Evolutionary conservation across 2,888 invertebrate species (phyloP), one percentile per base, ranked within the genome.

Genomic region (Urechis unicinctus): DNA sequence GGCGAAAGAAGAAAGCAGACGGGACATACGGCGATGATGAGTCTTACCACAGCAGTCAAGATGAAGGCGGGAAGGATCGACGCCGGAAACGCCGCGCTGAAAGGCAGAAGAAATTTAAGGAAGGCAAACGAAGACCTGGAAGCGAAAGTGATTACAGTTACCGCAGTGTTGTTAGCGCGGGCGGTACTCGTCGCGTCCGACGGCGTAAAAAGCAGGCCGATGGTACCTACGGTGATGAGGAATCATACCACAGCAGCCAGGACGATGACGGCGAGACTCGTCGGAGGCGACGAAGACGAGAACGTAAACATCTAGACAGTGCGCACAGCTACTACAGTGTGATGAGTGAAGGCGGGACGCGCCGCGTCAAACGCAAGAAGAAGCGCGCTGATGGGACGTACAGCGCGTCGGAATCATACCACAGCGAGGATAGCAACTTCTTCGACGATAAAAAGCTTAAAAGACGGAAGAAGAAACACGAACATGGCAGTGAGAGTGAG

Each of bases 81-180:
- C 56, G 63, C 26, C 61, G 61, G 25, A 58, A 61, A 26, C 63
- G 67, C 24, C 53, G 67, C 41, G 62, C 65, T 29, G 57, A 61
- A 24, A 61, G 67, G 59, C 63, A 64, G 24, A 64, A 66, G 51
- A 53, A 57, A 22, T 46, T 53, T 24, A 75, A 74, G 61, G 60
- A 63, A 26, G 73, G 74, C 4, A 67, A 67, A 55, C 63, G 75
- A n/a, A 65, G 73, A 51, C 56, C 60, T 1, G 70, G 66, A 53
- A 73, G 72, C 53, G 75, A 73, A 61, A 72, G 72, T 59, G 76
- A 75, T 47, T 75, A 62, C 61, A 74, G 74, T 52, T 76, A 76
- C 59, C 66, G 64, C 56, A 74, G 73, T 57, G 59, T 64, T n/a
- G 63, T 69, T 6, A 72, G 73, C 50, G 76, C 69, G 24, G 75